Percentiles rank a stretch among this genome's conserved stretches.
phyloP scores from a whole-genome alignment of 2,797 vertebrate species.

The Clamator glandarius region DNA sequence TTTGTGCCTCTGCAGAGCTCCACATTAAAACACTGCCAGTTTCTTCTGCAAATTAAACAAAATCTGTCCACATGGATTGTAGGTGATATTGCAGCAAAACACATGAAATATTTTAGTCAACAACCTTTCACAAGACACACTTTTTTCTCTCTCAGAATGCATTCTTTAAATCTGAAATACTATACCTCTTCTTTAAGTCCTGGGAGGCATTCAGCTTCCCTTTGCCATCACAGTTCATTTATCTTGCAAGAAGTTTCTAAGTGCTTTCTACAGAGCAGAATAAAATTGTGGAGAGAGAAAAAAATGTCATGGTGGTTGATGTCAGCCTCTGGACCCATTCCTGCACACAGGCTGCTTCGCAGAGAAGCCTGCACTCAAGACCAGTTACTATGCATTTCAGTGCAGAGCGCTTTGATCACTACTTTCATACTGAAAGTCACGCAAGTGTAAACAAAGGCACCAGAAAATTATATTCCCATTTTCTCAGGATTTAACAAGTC shows the following conservation, averaged over 20 bases:
- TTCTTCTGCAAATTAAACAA: neutral
- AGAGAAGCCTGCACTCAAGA: neutral
- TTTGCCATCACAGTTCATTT: slow-evolving; percentile 44
- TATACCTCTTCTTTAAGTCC: neutral
- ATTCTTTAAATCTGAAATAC: slow-evolving; percentile 16
- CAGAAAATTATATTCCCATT: neutral
- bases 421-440: neutral
- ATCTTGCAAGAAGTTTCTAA: slow-evolving; percentile 18
- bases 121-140: neutral
- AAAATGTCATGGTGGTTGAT: neutral
- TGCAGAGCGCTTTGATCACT: neutral
- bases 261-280: neutral
- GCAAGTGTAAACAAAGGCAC: neutral
- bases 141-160: neutral
- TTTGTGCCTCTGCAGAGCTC: neutral
- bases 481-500: neutral
- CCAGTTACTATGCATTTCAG: neutral
- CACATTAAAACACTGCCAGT: neutral
- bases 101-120: neutral
- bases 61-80: neutral
- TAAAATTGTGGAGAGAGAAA: neutral
- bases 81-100: neutral
- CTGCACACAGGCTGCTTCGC: no score
- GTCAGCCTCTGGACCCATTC: neutral
- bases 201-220: slow-evolving; percentile 32